Conservation (phyloP, 2,888 invertebrate genomes). For the Andrena bicolor region DNA sequence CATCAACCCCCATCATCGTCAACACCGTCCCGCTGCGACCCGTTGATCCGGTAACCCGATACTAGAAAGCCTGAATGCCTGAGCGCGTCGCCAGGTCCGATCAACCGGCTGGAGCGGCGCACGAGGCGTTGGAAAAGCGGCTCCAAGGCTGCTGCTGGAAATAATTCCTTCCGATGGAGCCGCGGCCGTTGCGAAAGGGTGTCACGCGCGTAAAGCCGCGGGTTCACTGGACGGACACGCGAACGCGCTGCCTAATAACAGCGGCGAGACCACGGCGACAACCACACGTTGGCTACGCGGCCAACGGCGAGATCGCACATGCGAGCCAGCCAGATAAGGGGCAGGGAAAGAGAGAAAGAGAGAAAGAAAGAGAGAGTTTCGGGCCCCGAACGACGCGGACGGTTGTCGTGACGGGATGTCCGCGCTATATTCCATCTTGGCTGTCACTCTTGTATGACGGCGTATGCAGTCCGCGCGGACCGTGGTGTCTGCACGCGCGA, state of each 20-base stretch:
- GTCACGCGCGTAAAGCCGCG: conserved; percentile 51
- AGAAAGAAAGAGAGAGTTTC: conserved; percentile 55
- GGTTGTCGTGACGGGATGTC: conserved; percentile 79
- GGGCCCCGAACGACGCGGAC: conserved; percentile 64
- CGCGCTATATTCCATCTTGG: conserved; percentile 62
- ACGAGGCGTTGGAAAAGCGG: conserved; percentile 13
- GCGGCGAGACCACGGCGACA: conserved; percentile 43
- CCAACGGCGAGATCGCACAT: conserved; percentile 77
- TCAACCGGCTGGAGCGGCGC: conserved; percentile 22
- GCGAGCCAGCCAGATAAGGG: conserved; percentile 78
- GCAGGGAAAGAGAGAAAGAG: no score
- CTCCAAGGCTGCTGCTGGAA: conserved; percentile 47
- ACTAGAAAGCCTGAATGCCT: conserved; percentile 9
- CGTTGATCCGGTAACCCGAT: conserved; percentile 37
- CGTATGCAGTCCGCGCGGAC: conserved; percentile 26
- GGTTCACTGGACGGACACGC: conserved; percentile 79
- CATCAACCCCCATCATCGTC: conserved; percentile 8
- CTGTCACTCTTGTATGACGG: conserved; percentile 65
- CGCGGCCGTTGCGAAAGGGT: conserved; percentile 47
- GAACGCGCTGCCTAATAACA: conserved; percentile 79
- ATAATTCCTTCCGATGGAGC: conserved; percentile 53
- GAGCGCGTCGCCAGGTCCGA: conserved; percentile 39
- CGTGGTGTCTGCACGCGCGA: conserved; percentile 1
- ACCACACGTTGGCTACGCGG: conserved; percentile 31
- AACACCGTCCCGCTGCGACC: not conserved